A percentile compares a stretch with the other conserved stretches of the same genome.
These are phyloP conservation scores for Picus viridis DNA, from an alignment of 2,797 vertebrate species.

Conservation along the genomic window DNA sequence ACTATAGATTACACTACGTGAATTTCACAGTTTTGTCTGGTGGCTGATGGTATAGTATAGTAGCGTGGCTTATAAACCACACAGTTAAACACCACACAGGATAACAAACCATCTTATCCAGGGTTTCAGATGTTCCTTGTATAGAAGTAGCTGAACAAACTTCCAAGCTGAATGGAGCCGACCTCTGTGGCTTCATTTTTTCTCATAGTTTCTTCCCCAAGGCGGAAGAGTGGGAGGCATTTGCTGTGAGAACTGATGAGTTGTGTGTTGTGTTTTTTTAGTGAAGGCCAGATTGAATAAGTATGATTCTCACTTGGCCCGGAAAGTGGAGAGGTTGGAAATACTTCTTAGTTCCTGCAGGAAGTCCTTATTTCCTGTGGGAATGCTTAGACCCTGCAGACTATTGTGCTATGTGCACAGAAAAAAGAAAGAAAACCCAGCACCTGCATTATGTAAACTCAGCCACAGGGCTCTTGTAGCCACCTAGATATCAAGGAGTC, in stretches of 20 bases:
- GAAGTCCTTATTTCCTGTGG: constrained; percentile 62
- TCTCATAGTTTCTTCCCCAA: constrained; percentile 20
- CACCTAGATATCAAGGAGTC: neutral
- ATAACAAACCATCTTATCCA: neutral
- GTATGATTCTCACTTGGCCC: constrained; percentile 45
- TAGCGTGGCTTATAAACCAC: neutral
- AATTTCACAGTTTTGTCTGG: constrained; percentile 4
- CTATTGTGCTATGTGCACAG: constrained; percentile 43
- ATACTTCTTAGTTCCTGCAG: constrained; percentile 57
- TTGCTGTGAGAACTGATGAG: constrained; percentile 51
- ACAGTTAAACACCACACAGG: neutral
- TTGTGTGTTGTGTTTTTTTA: constrained; percentile 28
- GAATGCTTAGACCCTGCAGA: constrained; percentile 51
- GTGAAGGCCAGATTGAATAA: constrained; percentile 27
- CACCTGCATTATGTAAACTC: constrained; percentile 42
- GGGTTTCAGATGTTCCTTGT: neutral
- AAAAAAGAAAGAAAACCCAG: constrained; percentile 11
- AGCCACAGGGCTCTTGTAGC: neutral
- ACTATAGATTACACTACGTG: neutral
- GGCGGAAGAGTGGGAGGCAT: constrained; percentile 31
- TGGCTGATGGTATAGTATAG: neutral
- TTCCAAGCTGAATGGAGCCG: neutral
- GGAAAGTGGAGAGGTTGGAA: constrained; percentile 47
- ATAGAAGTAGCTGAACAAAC: neutral
- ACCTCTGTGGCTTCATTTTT: constrained; percentile 16